These are phyloP conservation scores for Cotesia vestalis DNA, from an alignment of 1,140 invertebrate genomes.

Conservation along the genomic window DNA sequence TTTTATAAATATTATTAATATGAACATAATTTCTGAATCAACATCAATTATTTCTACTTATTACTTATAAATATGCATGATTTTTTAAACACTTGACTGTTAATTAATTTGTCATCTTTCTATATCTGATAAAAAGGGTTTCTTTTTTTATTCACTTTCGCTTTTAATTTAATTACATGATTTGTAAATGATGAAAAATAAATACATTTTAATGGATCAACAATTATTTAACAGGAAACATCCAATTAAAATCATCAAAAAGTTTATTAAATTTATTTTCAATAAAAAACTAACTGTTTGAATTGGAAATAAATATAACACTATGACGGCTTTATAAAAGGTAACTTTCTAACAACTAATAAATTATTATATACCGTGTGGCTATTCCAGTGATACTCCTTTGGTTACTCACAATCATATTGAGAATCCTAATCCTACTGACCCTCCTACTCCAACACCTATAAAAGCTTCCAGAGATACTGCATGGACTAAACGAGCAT, in stretches of 20 bases:
- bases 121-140: constrained; percentile 2
- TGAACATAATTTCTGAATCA: neutral
- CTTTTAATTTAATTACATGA: neutral
- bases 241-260: neutral
- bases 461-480: constrained; percentile 5
- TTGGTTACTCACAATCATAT: neutral
- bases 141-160: neutral
- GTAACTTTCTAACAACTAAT: constrained; percentile 1
- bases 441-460: neutral
- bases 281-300: constrained; percentile 6
- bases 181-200: neutral
- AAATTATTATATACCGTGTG: constrained; percentile 6
- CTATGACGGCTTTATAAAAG: neutral
- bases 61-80: neutral
- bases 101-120: neutral
- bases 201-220: neutral
- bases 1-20: neutral
- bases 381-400: constrained; percentile 9
- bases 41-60: neutral
- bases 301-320: neutral
- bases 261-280: constrained; percentile 14
- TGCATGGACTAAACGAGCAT: neutral
- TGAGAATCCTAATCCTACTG: constrained; percentile 12
- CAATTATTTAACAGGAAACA: no score
- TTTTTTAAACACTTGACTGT: neutral